Percentiles rank a stretch among this genome's conserved stretches.
phyloP scores from a whole-genome alignment of 2,888 invertebrate species.

The Cyclophora albipunctata region DNA sequence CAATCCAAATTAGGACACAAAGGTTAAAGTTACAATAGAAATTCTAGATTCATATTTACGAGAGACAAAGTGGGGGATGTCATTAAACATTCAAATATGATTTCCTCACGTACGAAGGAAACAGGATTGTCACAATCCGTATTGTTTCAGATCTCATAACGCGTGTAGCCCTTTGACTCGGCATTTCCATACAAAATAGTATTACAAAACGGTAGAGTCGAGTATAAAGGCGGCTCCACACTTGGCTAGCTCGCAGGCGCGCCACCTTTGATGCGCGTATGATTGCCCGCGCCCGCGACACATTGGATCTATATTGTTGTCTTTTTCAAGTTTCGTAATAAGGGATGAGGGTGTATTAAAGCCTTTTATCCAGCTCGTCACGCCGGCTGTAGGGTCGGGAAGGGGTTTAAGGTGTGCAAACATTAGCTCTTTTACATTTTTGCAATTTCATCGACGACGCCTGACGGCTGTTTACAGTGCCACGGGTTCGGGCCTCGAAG shows the following conservation, averaged over 20 bases:
- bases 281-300: constrained; percentile 75
- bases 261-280: constrained; percentile 73
- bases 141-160: constrained; percentile 74
- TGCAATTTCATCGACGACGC: constrained; percentile 72
- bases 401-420: constrained; percentile 75
- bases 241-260: constrained; percentile 60
- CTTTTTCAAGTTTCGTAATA: constrained; percentile 77
- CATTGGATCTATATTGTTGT: constrained; percentile 75
- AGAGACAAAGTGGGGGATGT: constrained; percentile 48
- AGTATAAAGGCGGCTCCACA: constrained; percentile 64
- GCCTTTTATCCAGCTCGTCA: constrained; percentile 76
- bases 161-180: constrained; percentile 67
- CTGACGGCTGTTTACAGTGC: constrained; percentile 62
- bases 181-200: constrained; percentile 50
- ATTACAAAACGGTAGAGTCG: constrained; percentile 50
- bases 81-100: constrained; percentile 69
- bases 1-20: constrained; percentile 10
- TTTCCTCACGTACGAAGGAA: constrained; percentile 65
- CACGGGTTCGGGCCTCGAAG: constrained; percentile 44
- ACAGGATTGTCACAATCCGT: constrained; percentile 69
- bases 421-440: constrained; percentile 76
- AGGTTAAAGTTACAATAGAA: constrained; percentile 16
- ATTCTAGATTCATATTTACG: constrained; percentile 33
- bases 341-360: constrained; percentile 77
- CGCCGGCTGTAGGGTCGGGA: constrained; percentile 68